Conservation (phyloP, 2,113 vertebrate genomes). For the Empidonax alnorum region DNA sequence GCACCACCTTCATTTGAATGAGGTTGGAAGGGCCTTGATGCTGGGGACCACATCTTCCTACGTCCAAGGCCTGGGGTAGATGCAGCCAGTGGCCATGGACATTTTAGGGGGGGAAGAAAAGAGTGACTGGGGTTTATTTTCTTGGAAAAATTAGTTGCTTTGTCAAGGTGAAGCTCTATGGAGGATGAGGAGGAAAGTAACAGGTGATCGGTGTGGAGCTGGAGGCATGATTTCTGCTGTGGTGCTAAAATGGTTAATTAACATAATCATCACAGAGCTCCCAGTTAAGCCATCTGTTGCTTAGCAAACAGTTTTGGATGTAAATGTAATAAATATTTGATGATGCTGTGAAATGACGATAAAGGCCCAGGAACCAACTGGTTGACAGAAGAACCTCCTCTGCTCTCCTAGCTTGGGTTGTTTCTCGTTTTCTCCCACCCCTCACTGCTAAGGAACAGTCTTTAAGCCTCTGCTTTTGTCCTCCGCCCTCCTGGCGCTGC, state of each 20-base stretch:
- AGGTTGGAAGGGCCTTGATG: not conserved
- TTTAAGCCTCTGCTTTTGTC: slow-evolving; percentile 27
- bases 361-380: slow-evolving; percentile 10
- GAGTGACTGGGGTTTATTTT: not conserved
- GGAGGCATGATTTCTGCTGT: not conserved
- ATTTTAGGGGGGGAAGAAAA: not conserved
- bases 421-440: not conserved
- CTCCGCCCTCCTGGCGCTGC: not conserved
- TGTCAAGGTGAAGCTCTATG: not conserved
- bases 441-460: not conserved
- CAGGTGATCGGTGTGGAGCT: not conserved
- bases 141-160: not conserved
- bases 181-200: not conserved
- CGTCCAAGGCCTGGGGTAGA: not conserved
- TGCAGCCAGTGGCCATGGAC: not conserved
- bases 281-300: slow-evolving; percentile 58
- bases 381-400: not conserved
- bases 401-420: not conserved
- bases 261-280: slow-evolving; percentile 33
- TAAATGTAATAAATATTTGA: slow-evolving; percentile 67
- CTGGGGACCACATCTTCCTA: not conserved
- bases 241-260: slow-evolving; percentile 56
- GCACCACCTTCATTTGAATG: not conserved
- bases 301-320: slow-evolving; percentile 62
- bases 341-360: slow-evolving; percentile 10